Base-by-base conservation (phyloP, 2,888 invertebrate species). In the Mactromeris polynyma region DNA sequence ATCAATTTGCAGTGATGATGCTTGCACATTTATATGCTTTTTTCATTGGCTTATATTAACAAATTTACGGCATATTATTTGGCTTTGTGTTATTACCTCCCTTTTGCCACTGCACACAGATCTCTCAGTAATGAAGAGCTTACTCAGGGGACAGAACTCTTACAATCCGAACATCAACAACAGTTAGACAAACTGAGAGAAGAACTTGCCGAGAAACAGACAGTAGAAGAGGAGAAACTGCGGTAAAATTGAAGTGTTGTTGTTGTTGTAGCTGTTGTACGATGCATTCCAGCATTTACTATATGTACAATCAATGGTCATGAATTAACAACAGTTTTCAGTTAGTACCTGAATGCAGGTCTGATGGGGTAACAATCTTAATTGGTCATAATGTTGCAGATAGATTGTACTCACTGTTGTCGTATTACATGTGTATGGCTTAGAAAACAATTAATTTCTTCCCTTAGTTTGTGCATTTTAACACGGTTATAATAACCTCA, bases 191-290 rank as follows among this genome's bases (percentile, higher is more conserved):
- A 93, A 85, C 87, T 95, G 77, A 87, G 89, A 73, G 93, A 93
- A 73, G 91, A 94, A 85, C 83, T 94, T 42, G 83, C 90, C 33
- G 81, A 91, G 64, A 93, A 94, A 80, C 89, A 89, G 38, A 85
- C 90, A 54, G 73, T 89, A 31, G 94, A 95, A 85, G 94, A 94
- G 87, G 89, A 89, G 31, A 87, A 90, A 33, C 69, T 94, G 54
- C 93, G 94, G 94, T 94, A 93, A 90, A 86, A 17, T 83, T 82
- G 21, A 9, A 38, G 33, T 87, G 83, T 80, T 79, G 58, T 87
- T 46, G 33, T 73, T 73, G 31, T 69, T 31, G 11, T 31, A 7
- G 9, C 3, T 69, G 73, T 73, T 19, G 73, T 19, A 17, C n/a
- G n/a, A n/a, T n/a, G n/a, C n/a, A n/a, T n/a, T n/a, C n/a, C n/a